A percentile compares a stretch with the other conserved stretches of the same genome.
Evolutionary conservation across 2,888 invertebrate species (phyloP).

Genomic region (Epiblema foenella): DNA sequence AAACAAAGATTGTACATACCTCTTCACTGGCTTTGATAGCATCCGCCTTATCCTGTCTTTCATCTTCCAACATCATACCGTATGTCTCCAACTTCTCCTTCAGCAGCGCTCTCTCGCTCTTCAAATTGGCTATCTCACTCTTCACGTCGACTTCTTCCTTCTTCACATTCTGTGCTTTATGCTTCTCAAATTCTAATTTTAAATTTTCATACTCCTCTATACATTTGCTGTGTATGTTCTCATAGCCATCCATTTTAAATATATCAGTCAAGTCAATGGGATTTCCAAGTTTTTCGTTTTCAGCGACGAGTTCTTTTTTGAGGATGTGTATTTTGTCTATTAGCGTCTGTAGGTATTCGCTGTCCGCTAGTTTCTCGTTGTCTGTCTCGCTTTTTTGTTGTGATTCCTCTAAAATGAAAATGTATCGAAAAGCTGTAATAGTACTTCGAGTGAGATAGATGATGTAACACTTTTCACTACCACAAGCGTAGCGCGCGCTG

Average conservation of each 20-base stretch:
- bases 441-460: no score
- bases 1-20: conserved; percentile 56
- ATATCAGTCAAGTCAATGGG: conserved; percentile 86
- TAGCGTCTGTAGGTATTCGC: conserved; percentile 83
- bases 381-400: conserved; percentile 74
- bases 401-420: conserved; percentile 53
- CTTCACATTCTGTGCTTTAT: conserved; percentile 78
- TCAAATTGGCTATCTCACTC: conserved; percentile 77
- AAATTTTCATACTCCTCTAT: conserved; percentile 87
- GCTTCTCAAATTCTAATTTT: conserved; percentile 88
- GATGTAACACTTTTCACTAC: no score
- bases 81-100: conserved; percentile 88
- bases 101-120: conserved; percentile 86
- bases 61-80: conserved; percentile 86
- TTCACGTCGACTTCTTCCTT: conserved; percentile 59
- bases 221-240: conserved; percentile 83
- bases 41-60: conserved; percentile 86
- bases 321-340: conserved; percentile 87
- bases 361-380: conserved; percentile 74
- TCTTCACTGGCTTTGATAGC: conserved; percentile 85
- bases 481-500: no score
- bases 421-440: not conserved
- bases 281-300: conserved; percentile 85
- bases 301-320: conserved; percentile 85
- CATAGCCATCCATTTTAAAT: conserved; percentile 75